Base-by-base conservation (phyloP, 2,888 invertebrate genomes). In the Monochamus alternatus region DNA sequence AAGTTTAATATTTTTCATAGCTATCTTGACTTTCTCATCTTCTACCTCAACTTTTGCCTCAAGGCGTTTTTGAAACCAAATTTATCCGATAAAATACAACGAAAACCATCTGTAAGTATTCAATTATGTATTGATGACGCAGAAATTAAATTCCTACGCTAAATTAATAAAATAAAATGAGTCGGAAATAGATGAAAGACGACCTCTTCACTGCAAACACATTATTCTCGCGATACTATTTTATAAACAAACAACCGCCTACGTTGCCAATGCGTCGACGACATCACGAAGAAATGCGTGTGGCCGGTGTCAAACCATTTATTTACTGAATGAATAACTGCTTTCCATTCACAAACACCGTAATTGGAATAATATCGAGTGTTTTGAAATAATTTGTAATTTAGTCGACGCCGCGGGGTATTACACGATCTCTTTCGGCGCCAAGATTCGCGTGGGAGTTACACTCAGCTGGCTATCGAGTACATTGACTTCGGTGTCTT, bases 261-360 rank as follows among this genome's bases (percentile, higher is more conserved):
- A 55, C 55, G 55, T 47, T 47, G 47, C 12, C 47, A 9, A 10
- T 10, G 12, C 9, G 5, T 38, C 38, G 47, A 47, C 47, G n/a
- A n/a, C 12, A 10, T 47, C 12, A 10, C 12, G 47, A 55, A 14
- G 55, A n/a, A n/a, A 14, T 55, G 55, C 55, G 44, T 43, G 64
- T 22, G 22, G 64, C 44, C 64, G n/a, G 38, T 44, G 64, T 64
- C 43, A 64, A 38, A 64, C 7, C n/a, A n/a, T 32, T 14, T 2
- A 64, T 64, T 64, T 43, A 64, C 12, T 44, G 64, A 60, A 32
- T 60, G 60, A 64, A 64, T 64, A 64, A 38, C 22, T 44, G 43
- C 32, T 44, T 64, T 64, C 64, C 64, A 64, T 64, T 64, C 64
- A 64, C 64, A 43, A 64, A 64, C 14, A 43, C 64, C n/a, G 22